These are phyloP conservation scores for Cichlasoma orientale DNA, from an alignment of 2,797 vertebrate genomes.

Conservation along the genomic window DNA sequence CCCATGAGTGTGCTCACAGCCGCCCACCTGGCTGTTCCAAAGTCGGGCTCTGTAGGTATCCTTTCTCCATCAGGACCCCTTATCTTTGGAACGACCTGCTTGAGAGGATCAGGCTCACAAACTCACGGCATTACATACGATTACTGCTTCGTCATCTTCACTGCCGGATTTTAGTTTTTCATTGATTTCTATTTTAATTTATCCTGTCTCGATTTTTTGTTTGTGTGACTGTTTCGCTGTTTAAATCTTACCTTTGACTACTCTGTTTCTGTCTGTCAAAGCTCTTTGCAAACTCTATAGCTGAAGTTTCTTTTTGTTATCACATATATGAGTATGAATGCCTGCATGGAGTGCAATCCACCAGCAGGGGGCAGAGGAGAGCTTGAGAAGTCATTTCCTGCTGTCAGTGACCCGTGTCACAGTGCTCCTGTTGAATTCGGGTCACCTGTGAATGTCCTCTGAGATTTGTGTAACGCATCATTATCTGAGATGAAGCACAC, in stretches of 20 bases:
- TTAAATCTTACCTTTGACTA: not conserved
- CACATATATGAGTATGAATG: not conserved
- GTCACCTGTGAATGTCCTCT: not conserved
- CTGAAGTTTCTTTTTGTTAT: not conserved
- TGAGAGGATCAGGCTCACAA: not conserved
- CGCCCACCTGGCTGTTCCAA: not conserved
- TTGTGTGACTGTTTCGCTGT: not conserved
- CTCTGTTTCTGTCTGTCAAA: rapidly evolving
- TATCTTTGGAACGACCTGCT: not conserved
- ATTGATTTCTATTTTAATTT: not conserved
- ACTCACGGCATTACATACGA: not conserved
- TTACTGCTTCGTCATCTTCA: not conserved
- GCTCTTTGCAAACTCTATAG: not conserved
- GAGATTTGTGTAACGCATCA: slow-evolving; percentile 18
- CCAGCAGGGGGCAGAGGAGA: slow-evolving; percentile 62
- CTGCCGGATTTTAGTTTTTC: not conserved
- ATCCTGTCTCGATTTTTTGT: not conserved
- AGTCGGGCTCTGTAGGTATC: not conserved
- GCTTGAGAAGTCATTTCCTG: slow-evolving; percentile 23
- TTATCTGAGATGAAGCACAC: not conserved
- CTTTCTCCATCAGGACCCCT: rapidly evolving
- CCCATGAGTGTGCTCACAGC: not conserved
- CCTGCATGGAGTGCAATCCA: not conserved
- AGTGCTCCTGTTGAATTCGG: not conserved
- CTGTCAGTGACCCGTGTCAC: slow-evolving; percentile 39